Base-by-base conservation (phyloP, 2,113 vertebrate species). In the Panthera leo region DNA sequence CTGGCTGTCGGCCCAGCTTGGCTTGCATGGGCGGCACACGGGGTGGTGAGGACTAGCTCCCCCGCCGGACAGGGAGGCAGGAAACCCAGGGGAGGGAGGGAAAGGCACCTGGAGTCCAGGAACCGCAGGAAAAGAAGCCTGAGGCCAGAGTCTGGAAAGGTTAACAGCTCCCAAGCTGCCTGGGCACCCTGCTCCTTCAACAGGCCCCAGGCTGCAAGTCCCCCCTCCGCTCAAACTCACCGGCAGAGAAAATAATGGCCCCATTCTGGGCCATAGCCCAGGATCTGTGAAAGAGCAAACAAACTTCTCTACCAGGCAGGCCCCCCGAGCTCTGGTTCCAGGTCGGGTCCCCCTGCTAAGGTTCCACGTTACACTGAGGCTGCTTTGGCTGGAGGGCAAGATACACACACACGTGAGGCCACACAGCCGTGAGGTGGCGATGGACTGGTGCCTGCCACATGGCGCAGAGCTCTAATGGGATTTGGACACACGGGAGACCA, bases 221-320 rank as follows among this genome's bases (percentile, higher is more conserved):
- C 65, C 76, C 27, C 5, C 25, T 39, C 19, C 0, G 1, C 51
- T 45, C 70, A 91, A 58, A 94, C 19, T 73, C 48, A n/a, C 1
- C 36, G 58, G 82, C 36, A 94, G 53, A 85, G 3, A 73, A 71
- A 42, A 92, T 11, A 68, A 82, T 36, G 89, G 31, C 65, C 71
- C 39, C 0, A 1, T 15, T 39, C 70, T 51, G 82, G 82, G 87
- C 86, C 14, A 0, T 31, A 58, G 89, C 89, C 78, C 67, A 42
- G 78, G 13, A 2, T 45, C 16, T n/a, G 55, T 29, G 55, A 67
- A 93, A 36, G 58, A 91, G 94, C 89, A 96, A 80, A 89, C 76
- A 76, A 58, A 34, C 51, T 45, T 34, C 10, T 76, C 78, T 2
- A 53, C 76, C 25, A 65, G 63, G 65, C 53, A 68, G 45, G 51